Percentiles rank a stretch among this genome's conserved stretches.
Conservation (phyloP, 2,113 vertebrate species). For the human (Homo sapiens) region GRCh38 chr1:13743501-13744000, state of each 20-base stretch:
- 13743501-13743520: neutral
- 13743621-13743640: neutral
- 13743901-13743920: neutral
- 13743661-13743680: neutral
- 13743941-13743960: slow-evolving; percentile 16
- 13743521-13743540: neutral
- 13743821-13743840: neutral
- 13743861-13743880: neutral
- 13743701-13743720: neutral
- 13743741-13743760: neutral
- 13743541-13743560: neutral
- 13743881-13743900: neutral
- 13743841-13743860: neutral
- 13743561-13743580: neutral
- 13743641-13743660: neutral
- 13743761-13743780: neutral
- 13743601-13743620: neutral
- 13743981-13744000: neutral
- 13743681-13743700: neutral
- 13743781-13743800: neutral
- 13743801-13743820: neutral
- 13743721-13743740: neutral
- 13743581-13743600: neutral
- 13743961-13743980: neutral
- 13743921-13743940: neutral